Base-by-base conservation (phyloP, 1,140 invertebrate species). In the Trigoniulus corallinus region DNA sequence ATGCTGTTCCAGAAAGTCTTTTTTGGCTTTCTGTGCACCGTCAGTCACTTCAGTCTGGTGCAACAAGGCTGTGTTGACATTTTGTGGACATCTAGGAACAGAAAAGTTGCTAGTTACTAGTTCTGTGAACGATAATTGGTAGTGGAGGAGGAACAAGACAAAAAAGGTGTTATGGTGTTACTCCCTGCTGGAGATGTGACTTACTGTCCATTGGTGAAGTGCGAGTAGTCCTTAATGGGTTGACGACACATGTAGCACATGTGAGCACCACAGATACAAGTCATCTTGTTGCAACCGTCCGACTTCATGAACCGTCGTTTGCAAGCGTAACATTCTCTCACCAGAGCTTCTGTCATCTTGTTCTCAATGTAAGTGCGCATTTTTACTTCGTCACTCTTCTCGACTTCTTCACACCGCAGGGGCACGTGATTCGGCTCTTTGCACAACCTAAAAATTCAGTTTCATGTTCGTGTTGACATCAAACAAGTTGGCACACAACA, bases 211-310 rank as follows among this genome's bases (percentile, higher is more conserved):
- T 48, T 24, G 10, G 48, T 62, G 60, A 81, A 82, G 62, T 80
- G 80, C 2, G 56, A 52, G 57, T 82, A 81, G 59, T 71, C 68
- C 1, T 62, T 69, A 13, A 79, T 65, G 2, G 71, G 69, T 57
- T 71, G 54, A 29, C 74, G 65, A 58, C 80, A 82, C 3, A 81
- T 59, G 57, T 82, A 82, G 59, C 80, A 83, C 74, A 78, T 80
- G 4, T 59, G 64, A 1, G 76, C 75, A 1, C 78, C 78, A 67
- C 80, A 83, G 0, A 61, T 37, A 63, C 80, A 82, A 1, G 67
- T 74, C 71, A 82, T 82, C 60, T 77, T 80, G 56, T 83, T 82
- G 57, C 80, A 82, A 2, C 80, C 80, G 50, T 71, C 69, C 47
- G 72, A 68, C 62, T 81, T 81, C 51, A 74, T 70, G 56, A 79